Evolutionary conservation across 2,888 invertebrate genomes (phyloP), one percentile per base, ranked within the genome.

Genomic region (Synergus itoensis): DNA sequence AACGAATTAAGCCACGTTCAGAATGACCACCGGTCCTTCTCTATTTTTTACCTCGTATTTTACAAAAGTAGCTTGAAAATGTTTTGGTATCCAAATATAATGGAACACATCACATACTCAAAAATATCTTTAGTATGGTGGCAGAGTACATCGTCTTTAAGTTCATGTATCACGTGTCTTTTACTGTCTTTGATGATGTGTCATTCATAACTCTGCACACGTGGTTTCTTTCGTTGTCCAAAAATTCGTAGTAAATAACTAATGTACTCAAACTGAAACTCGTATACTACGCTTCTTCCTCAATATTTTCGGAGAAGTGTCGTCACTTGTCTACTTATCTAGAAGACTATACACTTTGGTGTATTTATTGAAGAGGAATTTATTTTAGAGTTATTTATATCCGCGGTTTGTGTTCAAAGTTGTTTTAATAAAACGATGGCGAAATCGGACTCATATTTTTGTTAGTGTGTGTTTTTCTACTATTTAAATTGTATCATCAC

Each of bases 241-340:
- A 57, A 73, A 67, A 43, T 12, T 21, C 43, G 28, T 45, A 11
- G 67, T 67, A 67, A 62, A 62, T 28, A 62, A 11, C 1, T 18
- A 28, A 45, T 21, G 8, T 67, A 18, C 43, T 21, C 45, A 67
- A 45, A 67, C 43, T 45, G 11, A 21, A 11, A 57, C 21, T 18
- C 40, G 40, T 64, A 28, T 53, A 73, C 36, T 48, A 53, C 53
- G 45, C n/a, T 53, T 62, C 73, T 73, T 53, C 53, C 53, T 40
- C n/a, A 48, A 73, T 73, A 40, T 73, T 73, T 73, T 73, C 73
- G n/a, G 12, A 73, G 36, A 73, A 40, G 36, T 57, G n/a, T 73
- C 18, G n/a, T 28, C 48, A 73, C 40, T 65, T 41, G 65, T 65
- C 48, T n/a, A 48, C 69, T 73, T 48, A 69, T 4, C 21, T 14